Conservation (phyloP, 2,888 invertebrate species). For the Thecophora atra region DNA sequence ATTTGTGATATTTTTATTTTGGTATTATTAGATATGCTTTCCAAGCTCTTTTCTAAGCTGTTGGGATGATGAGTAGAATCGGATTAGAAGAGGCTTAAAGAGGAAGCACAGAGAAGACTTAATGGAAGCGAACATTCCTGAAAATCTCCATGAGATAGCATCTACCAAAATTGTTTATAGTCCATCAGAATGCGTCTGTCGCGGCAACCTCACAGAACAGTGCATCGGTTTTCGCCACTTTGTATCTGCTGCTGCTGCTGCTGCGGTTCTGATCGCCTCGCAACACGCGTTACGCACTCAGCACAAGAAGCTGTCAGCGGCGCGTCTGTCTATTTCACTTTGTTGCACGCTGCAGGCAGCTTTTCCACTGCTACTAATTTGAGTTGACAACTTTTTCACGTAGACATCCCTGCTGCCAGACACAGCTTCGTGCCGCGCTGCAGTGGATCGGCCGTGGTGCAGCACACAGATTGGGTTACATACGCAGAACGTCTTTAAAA, state of each 20-base stretch:
- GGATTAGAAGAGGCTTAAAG: too few relatives aligned
- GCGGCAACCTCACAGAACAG: too few relatives aligned
- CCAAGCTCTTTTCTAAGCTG: too few relatives aligned
- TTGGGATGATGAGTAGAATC: too few relatives aligned
- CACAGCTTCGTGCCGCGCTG: neutral
- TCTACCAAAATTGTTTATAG: too few relatives aligned
- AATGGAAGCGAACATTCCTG: too few relatives aligned
- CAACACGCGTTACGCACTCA: neutral
- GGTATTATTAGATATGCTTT: too few relatives aligned
- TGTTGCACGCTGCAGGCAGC: slow-evolving; percentile 10
- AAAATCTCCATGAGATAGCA: too few relatives aligned
- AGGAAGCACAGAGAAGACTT: too few relatives aligned
- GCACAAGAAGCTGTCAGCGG: slow-evolving; percentile 20
- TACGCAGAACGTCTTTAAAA: neutral
- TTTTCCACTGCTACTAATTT: slow-evolving; percentile 20
- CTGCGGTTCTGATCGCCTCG: neutral
- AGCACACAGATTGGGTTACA: slow-evolving; percentile 26
- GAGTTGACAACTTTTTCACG: slow-evolving; percentile 32
- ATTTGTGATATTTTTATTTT: too few relatives aligned
- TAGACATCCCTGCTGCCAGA: slow-evolving; percentile 22
- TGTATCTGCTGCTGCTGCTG: neutral
- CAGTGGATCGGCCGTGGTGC: neutral
- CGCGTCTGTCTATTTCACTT: slow-evolving; percentile 17
- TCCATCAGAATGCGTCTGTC: too few relatives aligned
- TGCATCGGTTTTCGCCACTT: too few relatives aligned